Conservation (phyloP, 1,140 invertebrate genomes). For the Tetramorium parvispinum region DNA sequence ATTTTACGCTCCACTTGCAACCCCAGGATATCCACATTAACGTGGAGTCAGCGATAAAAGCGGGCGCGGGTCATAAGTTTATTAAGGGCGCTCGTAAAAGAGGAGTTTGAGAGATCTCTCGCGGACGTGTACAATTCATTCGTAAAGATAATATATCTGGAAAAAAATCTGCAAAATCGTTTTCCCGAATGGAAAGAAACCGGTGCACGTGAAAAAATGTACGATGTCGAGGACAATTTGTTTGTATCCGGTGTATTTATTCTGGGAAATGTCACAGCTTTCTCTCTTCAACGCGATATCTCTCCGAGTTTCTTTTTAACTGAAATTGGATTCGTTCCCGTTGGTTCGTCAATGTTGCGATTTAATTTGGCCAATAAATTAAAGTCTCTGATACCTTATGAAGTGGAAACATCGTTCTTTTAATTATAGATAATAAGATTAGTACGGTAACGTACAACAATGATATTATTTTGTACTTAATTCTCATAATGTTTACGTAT, state of each 20-base stretch:
- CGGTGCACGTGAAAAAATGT: background rate
- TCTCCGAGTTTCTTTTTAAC: conserved; percentile 40
- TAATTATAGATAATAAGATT: conserved; percentile 15
- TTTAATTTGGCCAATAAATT: conserved; percentile 42
- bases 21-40: conserved; percentile 6
- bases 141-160: conserved; percentile 33
- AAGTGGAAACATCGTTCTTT: background rate
- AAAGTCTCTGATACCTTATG: conserved; percentile 3
- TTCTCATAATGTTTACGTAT: background rate
- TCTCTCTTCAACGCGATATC: background rate
- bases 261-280: conserved; percentile 48
- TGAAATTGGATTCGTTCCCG: conserved; percentile 41
- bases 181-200: background rate
- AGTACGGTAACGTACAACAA: background rate
- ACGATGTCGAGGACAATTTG: conserved; percentile 33
- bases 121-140: background rate
- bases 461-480: conserved; percentile 10
- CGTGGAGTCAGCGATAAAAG: conserved; percentile 11
- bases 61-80: conserved; percentile 18
- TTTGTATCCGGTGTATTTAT: conserved; percentile 41
- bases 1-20: background rate
- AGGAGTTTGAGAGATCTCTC: conserved; percentile 8
- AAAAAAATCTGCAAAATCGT: background rate
- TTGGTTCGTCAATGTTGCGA: conserved; percentile 21
- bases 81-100: conserved; percentile 34